Percentiles rank a stretch among this genome's conserved stretches.
Evolutionary conservation across 1,140 invertebrate genomes (phyloP).

Genomic region (Drosophila varians): DNA sequence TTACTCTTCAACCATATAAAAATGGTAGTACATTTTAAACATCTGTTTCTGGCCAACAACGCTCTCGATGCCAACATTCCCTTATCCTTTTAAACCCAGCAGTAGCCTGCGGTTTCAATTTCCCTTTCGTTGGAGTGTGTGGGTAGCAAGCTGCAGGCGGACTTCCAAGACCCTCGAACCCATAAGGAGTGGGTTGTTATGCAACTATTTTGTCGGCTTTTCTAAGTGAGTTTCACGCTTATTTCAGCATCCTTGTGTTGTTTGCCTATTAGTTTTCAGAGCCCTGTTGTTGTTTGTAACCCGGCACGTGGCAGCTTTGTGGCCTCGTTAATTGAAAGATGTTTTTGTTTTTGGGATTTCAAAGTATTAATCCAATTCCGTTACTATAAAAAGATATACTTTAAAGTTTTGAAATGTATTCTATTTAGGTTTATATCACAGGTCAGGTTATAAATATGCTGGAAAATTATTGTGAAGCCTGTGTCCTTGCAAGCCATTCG

Average conservation of each 20-base stretch:
- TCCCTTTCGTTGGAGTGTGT: constrained; percentile 29
- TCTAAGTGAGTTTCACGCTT: constrained; percentile 55
- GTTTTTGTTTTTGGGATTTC: constrained; percentile 3
- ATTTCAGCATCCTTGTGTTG: constrained; percentile 42
- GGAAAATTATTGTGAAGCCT: neutral
- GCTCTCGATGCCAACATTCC: neutral
- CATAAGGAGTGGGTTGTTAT: constrained; percentile 29
- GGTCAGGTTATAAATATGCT: constrained; percentile 16
- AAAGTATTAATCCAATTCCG: no score
- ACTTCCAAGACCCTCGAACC: constrained; percentile 39
- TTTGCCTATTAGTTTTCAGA: constrained; percentile 37
- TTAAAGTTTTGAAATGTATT: neutral
- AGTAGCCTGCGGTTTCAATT: constrained; percentile 8
- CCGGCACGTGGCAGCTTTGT: constrained; percentile 34
- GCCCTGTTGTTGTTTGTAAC: constrained; percentile 8
- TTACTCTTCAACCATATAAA: neutral
- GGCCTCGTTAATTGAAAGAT: constrained; percentile 50
- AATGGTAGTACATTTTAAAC: constrained; percentile 11
- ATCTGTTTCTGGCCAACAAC: constrained; percentile 16
- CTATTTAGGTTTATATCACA: neutral
- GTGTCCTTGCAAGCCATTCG: constrained; percentile 23
- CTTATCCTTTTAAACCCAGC: neutral
- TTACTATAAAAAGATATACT: no score
- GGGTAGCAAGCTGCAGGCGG: constrained; percentile 7
- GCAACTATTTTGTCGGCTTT: constrained; percentile 55